A percentile compares a stretch with the other conserved stretches of the same genome.
Evolutionary conservation across 2,797 vertebrate genomes (phyloP).

Genomic region (Chaenodraco wilsoni): DNA sequence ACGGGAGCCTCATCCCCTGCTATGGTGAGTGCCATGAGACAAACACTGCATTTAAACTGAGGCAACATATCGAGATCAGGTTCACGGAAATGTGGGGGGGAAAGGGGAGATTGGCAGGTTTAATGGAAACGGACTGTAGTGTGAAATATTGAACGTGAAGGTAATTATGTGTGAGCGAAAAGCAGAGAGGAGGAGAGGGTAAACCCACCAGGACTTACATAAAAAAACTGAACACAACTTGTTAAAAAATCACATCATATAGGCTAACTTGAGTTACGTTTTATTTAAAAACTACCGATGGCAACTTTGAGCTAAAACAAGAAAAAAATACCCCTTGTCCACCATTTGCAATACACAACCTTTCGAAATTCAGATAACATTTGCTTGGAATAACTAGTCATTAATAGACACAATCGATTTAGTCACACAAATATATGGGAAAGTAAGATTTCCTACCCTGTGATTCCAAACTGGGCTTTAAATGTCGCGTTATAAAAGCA

Average conservation of each 20-base stretch:
- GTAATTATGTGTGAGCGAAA: conserved; percentile 10
- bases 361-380: not conserved
- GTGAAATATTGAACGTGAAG: conserved; percentile 16
- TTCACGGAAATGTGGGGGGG: conserved; percentile 7
- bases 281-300: not conserved
- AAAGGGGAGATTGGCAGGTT: conserved; percentile 1
- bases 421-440: not conserved
- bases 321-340: not conserved
- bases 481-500: not conserved
- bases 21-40: conserved; percentile 87
- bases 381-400: not conserved
- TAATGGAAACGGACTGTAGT: not conserved
- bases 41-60: not conserved
- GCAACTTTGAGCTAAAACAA: not conserved
- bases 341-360: no score
- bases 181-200: conserved; percentile 13
- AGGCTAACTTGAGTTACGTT: no score
- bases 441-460: not conserved
- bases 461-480: not conserved
- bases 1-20: conserved; percentile 90
- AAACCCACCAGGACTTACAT: not conserved
- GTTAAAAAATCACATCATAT: no score
- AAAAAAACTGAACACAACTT: not conserved
- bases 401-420: not conserved
- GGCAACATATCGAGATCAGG: not conserved